phyloP scores from a whole-genome alignment of 1,140 invertebrate species.

The Brachionus rubens region DNA sequence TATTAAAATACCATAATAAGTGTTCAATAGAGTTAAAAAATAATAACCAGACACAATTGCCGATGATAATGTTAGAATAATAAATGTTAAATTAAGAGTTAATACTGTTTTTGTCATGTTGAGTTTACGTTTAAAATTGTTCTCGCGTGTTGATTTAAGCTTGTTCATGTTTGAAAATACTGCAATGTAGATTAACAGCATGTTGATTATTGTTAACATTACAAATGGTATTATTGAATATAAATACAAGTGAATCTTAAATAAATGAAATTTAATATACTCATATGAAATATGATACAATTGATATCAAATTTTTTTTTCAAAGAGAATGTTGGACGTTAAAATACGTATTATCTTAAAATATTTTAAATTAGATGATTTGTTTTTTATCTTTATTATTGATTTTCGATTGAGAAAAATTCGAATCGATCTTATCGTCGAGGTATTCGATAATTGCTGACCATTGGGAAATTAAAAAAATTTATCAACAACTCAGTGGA shows the following conservation, averaged over 20 bases:
- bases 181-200: not conserved
- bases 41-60: slow-evolving; percentile 31
- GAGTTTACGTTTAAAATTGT: not conserved
- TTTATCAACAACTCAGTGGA: no score
- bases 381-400: no score
- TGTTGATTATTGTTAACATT: not conserved
- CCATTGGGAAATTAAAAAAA: no score
- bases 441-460: no score
- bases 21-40: not conserved
- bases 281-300: no score
- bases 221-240: slow-evolving; percentile 5
- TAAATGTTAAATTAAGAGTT: slow-evolving; percentile 1
- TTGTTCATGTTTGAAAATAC: slow-evolving; percentile 10
- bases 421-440: no score
- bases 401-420: no score
- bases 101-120: slow-evolving; percentile 5
- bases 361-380: no score
- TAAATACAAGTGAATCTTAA: slow-evolving; percentile 18
- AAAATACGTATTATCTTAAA: no score
- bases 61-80: slow-evolving; percentile 9
- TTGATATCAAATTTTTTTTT: not conserved
- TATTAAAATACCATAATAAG: slow-evolving; percentile 14
- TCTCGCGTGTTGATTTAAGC: not conserved
- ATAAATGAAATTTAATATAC: no score
- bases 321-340: no score